These are phyloP conservation scores for Drosophila barbarae DNA, from an alignment of 2,888 invertebrate species.

Conservation along the genomic window DNA sequence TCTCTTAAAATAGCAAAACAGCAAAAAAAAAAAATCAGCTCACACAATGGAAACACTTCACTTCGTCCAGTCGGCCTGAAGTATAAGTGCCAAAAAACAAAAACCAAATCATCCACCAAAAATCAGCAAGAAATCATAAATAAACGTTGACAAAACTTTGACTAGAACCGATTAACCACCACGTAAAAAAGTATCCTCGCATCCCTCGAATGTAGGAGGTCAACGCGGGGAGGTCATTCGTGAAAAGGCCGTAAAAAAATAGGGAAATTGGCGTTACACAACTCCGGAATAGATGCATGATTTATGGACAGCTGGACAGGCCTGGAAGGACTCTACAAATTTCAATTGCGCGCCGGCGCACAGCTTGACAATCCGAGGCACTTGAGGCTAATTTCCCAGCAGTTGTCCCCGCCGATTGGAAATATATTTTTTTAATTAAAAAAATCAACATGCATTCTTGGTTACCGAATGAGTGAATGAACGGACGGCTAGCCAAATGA, in stretches of 20 bases:
- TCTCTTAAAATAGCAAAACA: constrained; percentile 39
- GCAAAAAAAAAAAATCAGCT: constrained; percentile 32
- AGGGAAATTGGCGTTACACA: constrained; percentile 50
- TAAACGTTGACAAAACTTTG: constrained; percentile 44
- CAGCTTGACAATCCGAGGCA: constrained; percentile 59
- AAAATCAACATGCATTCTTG: constrained; percentile 47
- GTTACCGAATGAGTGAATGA: constrained; percentile 41
- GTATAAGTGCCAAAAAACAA: constrained; percentile 5
- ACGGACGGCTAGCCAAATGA: constrained; percentile 11
- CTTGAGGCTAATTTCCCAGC: constrained; percentile 69
- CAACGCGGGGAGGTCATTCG: constrained; percentile 63
- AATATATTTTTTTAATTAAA: constrained; percentile 65
- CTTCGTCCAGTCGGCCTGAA: neutral
- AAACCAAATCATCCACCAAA: constrained; percentile 38
- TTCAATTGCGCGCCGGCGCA: constrained; percentile 60
- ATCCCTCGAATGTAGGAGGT: constrained; percentile 54
- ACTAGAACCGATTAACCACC: constrained; percentile 32
- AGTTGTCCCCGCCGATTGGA: constrained; percentile 42
- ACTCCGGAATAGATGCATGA: constrained; percentile 44
- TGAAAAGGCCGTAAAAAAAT: constrained; percentile 53
- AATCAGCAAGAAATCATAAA: constrained; percentile 29
- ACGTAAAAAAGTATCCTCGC: constrained; percentile 19
- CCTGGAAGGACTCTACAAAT: constrained; percentile 3
- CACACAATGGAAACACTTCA: constrained; percentile 29
- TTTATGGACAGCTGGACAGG: constrained; percentile 60